These are phyloP conservation scores for Eilema caniola DNA, from an alignment of 2,888 invertebrate genomes.

Conservation along the genomic window DNA sequence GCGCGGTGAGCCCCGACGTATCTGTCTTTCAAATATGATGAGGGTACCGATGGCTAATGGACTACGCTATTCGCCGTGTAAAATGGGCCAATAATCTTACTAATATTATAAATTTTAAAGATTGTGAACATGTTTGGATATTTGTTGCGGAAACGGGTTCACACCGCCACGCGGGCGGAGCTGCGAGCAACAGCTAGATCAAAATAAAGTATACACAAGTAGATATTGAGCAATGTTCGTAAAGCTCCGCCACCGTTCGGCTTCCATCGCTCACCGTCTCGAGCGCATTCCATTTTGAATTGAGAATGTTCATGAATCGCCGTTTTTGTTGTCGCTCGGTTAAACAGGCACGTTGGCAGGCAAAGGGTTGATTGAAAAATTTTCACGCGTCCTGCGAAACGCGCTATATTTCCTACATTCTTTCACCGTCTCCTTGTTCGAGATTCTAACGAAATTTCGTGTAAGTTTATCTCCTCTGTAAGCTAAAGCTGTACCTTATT, in stretches of 20 bases:
- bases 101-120: too few relatives aligned
- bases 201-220: not conserved
- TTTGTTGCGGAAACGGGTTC: too few relatives aligned
- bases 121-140: too few relatives aligned
- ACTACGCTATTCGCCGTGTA: not conserved
- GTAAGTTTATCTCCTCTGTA: not conserved
- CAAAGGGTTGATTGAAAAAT: conserved; percentile 57
- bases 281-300: conserved; percentile 57
- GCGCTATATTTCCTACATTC: conserved; percentile 24
- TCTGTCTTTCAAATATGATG: not conserved
- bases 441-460: conserved; percentile 9
- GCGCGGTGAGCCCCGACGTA: not conserved
- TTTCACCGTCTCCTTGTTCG: conserved; percentile 26
- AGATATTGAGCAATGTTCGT: conserved; percentile 32
- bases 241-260: conserved; percentile 36
- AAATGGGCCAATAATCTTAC: not conserved
- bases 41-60: not conserved
- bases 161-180: too few relatives aligned
- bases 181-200: not conserved
- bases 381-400: conserved; percentile 48
- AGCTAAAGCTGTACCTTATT: not conserved
- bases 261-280: conserved; percentile 54
- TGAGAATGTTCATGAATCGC: conserved; percentile 56
- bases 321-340: conserved; percentile 54
- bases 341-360: conserved; percentile 47